Evolutionary conservation across 1,140 invertebrate genomes (phyloP).

Genomic region (Amyelois transitella): DNA sequence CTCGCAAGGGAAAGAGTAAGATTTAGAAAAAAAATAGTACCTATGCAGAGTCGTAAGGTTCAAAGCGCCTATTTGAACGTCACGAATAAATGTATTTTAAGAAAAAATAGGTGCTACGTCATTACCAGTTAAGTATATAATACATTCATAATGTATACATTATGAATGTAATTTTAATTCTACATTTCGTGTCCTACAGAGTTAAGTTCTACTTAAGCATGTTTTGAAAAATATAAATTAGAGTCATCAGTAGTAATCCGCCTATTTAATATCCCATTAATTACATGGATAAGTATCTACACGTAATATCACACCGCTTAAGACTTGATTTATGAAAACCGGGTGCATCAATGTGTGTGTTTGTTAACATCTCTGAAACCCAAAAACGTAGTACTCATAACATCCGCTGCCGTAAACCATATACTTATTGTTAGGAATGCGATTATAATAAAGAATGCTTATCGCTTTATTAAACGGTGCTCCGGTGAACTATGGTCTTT

Average conservation of each 20-base stretch:
- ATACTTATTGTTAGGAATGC: slow-evolving; percentile 46
- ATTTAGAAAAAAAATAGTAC: no score
- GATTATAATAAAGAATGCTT: slow-evolving; percentile 39
- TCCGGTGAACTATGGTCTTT: background rate
- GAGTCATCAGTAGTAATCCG: background rate
- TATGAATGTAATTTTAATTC: no score
- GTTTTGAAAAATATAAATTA: background rate
- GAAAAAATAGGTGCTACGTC: no score
- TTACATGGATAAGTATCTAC: background rate
- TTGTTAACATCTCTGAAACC: slow-evolving; percentile 32
- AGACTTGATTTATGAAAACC: slow-evolving; percentile 1
- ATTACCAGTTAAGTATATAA: no score
- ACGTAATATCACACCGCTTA: background rate
- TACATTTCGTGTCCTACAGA: no score
- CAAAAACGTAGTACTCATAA: slow-evolving; percentile 49
- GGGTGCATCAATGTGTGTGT: slow-evolving; percentile 11
- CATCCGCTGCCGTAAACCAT: slow-evolving; percentile 42
- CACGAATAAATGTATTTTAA: no score
- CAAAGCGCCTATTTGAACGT: no score
- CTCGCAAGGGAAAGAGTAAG: no score
- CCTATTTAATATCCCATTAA: background rate
- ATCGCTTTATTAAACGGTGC: slow-evolving; percentile 17
- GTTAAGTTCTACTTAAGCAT: no score
- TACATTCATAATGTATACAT: no score
- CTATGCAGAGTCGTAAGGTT: no score